phyloP scores from a whole-genome alignment of 2,888 invertebrate genomes.

The Mallateleia sp. region DNA sequence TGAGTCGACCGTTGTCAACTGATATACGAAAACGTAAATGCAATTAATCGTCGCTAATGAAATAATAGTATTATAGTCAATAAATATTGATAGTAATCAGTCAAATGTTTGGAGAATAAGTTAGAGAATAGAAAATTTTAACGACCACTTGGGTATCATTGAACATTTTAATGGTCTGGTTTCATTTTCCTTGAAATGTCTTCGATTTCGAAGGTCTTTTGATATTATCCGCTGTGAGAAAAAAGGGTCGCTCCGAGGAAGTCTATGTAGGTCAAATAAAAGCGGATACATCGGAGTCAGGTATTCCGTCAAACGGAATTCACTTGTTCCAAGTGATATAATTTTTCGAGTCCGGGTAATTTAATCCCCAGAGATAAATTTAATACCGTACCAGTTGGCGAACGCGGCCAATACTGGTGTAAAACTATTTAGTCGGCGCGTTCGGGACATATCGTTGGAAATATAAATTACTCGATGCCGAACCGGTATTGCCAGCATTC shows the following conservation, averaged over 20 bases:
- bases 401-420: constrained; percentile 21
- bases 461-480: constrained; percentile 20
- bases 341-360: constrained; percentile 54
- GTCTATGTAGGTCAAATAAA: constrained; percentile 58
- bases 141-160: too few species aligned
- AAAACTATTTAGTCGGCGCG: constrained; percentile 53
- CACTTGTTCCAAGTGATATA: constrained; percentile 50
- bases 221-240: constrained; percentile 13
- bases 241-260: background rate
- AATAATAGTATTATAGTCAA: constrained; percentile 12
- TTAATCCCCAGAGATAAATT: constrained; percentile 53
- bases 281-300: constrained; percentile 50
- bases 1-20: constrained; percentile 12
- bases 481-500: constrained; percentile 55
- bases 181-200: background rate
- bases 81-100: constrained; percentile 53
- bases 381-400: constrained; percentile 64
- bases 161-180: too few species aligned
- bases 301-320: constrained; percentile 62
- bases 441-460: constrained; percentile 42
- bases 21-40: constrained; percentile 21
- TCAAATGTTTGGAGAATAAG: background rate
- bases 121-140: too few species aligned
- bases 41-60: constrained; percentile 23
- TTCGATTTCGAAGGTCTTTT: background rate